Conservation (phyloP, 1,140 invertebrate genomes). For the Drosophila setifemur region DNA sequence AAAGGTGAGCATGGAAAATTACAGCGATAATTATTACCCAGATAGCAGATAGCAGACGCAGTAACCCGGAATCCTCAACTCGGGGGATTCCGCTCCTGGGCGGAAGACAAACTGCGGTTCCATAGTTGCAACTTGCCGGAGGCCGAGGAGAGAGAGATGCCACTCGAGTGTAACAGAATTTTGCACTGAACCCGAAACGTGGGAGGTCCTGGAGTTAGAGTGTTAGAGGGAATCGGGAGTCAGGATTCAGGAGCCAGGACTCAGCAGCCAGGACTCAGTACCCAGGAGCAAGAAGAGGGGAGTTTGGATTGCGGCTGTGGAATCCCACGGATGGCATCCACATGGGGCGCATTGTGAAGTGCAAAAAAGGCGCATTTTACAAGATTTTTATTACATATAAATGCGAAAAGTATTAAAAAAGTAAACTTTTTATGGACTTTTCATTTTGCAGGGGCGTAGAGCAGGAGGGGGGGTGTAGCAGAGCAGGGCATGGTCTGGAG, state of each 20-base stretch:
- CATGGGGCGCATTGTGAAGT: constrained; percentile 66
- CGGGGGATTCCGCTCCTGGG: constrained; percentile 21
- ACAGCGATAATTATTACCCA: too few species aligned
- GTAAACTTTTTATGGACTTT: constrained; percentile 80
- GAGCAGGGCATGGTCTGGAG: too few species aligned
- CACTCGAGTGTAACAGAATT: constrained; percentile 67
- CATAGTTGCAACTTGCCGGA: constrained; percentile 46
- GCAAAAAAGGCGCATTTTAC: constrained; percentile 80
- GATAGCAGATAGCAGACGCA: too few species aligned
- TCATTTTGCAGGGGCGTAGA: constrained; percentile 38
- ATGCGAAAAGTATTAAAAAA: constrained; percentile 79
- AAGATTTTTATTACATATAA: constrained; percentile 81
- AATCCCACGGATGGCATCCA: constrained; percentile 22
- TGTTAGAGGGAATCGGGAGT: too few species aligned
- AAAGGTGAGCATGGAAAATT: too few species aligned
- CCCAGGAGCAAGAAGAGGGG: background rate
- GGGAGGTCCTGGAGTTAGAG: background rate
- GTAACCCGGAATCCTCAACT: too few species aligned
- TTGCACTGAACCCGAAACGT: constrained; percentile 71
- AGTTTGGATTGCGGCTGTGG: background rate
- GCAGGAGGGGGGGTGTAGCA: too few species aligned
- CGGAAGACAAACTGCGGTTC: constrained; percentile 1
- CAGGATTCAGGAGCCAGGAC: background rate
- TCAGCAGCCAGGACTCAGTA: background rate
- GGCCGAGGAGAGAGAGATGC: constrained; percentile 8